Evolutionary conservation across 2,888 invertebrate genomes (phyloP), one percentile per base, ranked within the genome.

Genomic region (Callinectes sapidus): DNA sequence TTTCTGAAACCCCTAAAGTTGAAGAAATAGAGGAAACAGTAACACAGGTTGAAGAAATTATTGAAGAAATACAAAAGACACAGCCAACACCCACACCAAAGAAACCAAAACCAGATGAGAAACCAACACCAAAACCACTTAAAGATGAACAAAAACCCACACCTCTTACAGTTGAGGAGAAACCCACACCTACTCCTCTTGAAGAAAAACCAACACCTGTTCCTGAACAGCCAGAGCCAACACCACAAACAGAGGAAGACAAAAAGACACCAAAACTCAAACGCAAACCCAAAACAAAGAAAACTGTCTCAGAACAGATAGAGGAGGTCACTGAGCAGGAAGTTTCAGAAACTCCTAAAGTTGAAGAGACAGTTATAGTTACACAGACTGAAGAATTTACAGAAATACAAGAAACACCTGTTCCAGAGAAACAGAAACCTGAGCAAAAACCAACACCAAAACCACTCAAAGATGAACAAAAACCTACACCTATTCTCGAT

Each of bases 341-440:
- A 13, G 23, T 61, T 61, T 61, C 61, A 23, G 61, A 61, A 90
- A 77, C 55, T 8, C 54, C 88, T 32, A 18, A 61, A 10, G 28
- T 28, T 77, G 71, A 77, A 77, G 28, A 77, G 32, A 28, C 8
- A 61, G 61, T 61, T 61, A 61, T 23, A 77, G 71, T 81, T 2
- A 81, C 81, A 81, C 81, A 81, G 81, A 81, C 32, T 16, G 81
- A 81, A 81, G 35, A 81, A 35, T 35, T 61, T 61, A 61, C 61
- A 61, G 61, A 61, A 61, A 1, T 23, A 61, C 61, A 61, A 23
- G 23, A 18, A 61, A 61, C 61, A 61, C 23, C 61, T 61, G 23
- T 23, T 61, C 61, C 23, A 23, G 23, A 61, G 61, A 61, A 61
- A 61, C 61, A 1, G 23, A 61, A 61, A 16, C 18, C 61, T 23